phyloP scores from a whole-genome alignment of 2,888 invertebrate genomes.

The Habroteleia sp. region DNA sequence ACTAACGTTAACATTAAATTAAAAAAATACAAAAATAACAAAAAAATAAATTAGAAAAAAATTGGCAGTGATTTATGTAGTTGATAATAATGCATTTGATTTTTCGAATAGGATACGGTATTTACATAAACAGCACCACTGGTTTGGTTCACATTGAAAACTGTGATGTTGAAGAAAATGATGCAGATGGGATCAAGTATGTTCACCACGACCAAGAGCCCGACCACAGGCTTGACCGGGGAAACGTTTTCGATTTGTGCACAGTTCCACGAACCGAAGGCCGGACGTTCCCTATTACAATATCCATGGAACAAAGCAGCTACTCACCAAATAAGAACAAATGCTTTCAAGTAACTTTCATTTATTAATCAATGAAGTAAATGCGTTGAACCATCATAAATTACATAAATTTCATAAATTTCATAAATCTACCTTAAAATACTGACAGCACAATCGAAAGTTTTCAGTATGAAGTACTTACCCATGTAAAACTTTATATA shows the following conservation, averaged over 20 bases:
- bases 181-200: conserved; percentile 94
- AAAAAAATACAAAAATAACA: no score
- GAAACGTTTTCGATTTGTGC: conserved; percentile 91
- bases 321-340: conserved; percentile 87
- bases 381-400: no score
- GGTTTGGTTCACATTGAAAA: conserved; percentile 90
- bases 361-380: no score
- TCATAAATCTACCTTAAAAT: no score
- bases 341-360: conserved; percentile 85
- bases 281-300: conserved; percentile 93
- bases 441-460: no score
- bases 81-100: no score
- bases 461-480: no score
- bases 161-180: conserved; percentile 91
- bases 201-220: conserved; percentile 90
- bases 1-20: no score
- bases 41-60: no score
- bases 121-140: conserved; percentile 93
- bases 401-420: no score
- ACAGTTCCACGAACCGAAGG: conserved; percentile 90
- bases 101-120: conserved; percentile 88
- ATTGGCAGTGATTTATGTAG: no score
- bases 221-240: conserved; percentile 88
- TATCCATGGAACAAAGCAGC: conserved; percentile 90
- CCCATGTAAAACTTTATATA: no score